phyloP scores from a whole-genome alignment of 2,888 invertebrate genomes.

The Pterostichus madidus region DNA sequence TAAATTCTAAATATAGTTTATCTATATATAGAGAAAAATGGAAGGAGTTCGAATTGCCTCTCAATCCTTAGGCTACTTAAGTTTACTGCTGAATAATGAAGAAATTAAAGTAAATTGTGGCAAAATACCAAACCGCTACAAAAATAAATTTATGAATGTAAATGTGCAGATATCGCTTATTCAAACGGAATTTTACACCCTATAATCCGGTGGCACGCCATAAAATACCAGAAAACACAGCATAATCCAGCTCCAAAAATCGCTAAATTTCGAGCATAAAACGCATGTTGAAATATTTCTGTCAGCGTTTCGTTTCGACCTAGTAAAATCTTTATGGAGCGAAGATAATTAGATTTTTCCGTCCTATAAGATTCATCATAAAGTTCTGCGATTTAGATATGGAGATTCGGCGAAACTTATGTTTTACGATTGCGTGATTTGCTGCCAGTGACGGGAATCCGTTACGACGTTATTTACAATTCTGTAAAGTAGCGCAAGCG shows the following conservation, averaged over 20 bases:
- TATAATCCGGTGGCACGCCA: slow-evolving; percentile 23
- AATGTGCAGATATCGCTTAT: slow-evolving; percentile 21
- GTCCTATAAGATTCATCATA: slow-evolving; percentile 64
- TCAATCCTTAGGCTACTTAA: too few species aligned
- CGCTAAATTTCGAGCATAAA: slow-evolving; percentile 51
- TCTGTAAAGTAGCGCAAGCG: slow-evolving; percentile 32
- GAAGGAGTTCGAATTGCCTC: too few species aligned
- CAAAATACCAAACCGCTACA: not conserved
- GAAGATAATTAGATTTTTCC: slow-evolving; percentile 65
- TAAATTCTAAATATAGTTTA: too few species aligned
- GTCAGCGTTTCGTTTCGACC: slow-evolving; percentile 56
- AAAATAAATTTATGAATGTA: slow-evolving; percentile 1
- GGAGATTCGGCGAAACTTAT: slow-evolving; percentile 62
- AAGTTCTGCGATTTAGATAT: slow-evolving; percentile 63
- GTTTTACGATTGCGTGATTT: slow-evolving; percentile 62
- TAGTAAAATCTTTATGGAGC: slow-evolving; percentile 65
- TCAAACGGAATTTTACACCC: slow-evolving; percentile 34
- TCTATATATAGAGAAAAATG: too few species aligned
- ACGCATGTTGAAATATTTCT: slow-evolving; percentile 60
- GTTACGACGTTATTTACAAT: slow-evolving; percentile 49
- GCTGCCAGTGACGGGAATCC: slow-evolving; percentile 30
- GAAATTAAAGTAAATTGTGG: not conserved
- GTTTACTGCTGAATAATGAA: not conserved
- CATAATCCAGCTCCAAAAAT: slow-evolving; percentile 21
- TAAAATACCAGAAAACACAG: slow-evolving; percentile 20